These are phyloP conservation scores for Enteromius anoplus DNA, from an alignment of 2,797 vertebrate genomes.

Conservation along the genomic window DNA sequence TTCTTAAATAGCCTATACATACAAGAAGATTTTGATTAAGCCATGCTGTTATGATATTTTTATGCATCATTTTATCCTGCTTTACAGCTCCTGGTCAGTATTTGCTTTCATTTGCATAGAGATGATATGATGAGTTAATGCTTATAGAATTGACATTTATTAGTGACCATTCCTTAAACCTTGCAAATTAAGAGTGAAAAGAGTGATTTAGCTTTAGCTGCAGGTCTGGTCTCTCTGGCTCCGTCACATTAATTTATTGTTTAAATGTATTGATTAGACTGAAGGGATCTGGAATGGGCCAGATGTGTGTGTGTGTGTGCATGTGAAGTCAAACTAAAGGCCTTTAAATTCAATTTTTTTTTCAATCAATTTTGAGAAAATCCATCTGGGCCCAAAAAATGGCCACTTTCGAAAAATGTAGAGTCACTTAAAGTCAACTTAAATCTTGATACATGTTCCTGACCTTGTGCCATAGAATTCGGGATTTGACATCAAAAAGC, in stretches of 20 bases:
- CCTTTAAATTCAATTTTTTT: slow-evolving; percentile 45
- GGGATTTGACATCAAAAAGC: background rate
- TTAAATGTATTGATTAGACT: slow-evolving; percentile 38
- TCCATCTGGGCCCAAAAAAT: background rate
- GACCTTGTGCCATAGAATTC: background rate
- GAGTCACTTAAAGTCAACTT: background rate
- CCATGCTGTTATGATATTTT: background rate
- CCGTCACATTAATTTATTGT: slow-evolving; percentile 17
- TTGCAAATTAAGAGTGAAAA: background rate
- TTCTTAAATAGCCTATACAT: background rate
- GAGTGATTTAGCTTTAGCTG: background rate
- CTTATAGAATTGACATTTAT: background rate
- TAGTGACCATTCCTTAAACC: background rate
- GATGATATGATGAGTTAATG: background rate
- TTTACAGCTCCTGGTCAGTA: background rate
- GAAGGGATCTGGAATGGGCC: slow-evolving; percentile 23
- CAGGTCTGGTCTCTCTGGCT: slow-evolving; percentile 21
- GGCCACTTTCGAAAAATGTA: background rate
- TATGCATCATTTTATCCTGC: background rate
- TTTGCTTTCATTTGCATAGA: background rate
- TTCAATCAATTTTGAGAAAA: background rate
- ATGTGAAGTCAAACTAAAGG: slow-evolving; percentile 30
- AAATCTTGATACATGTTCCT: background rate
- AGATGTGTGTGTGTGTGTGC: slow-evolving; percentile 20
- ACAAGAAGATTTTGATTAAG: background rate